Evolutionary conservation across 2,113 vertebrate genomes (phyloP).

Genomic region (Anser brachyrhynchus): DNA sequence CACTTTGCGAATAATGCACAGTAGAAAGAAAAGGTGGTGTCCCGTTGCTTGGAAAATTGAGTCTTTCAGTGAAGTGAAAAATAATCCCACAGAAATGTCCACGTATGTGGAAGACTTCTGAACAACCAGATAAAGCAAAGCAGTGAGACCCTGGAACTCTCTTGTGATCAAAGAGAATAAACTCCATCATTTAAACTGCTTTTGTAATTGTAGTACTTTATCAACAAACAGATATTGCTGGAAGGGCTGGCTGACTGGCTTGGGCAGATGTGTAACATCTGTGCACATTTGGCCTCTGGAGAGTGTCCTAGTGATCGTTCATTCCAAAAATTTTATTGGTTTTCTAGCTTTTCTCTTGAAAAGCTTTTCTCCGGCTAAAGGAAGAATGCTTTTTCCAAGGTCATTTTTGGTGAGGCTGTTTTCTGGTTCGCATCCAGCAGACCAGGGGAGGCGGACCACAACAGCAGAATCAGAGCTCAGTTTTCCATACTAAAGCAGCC

Average conservation of each 20-base stretch:
- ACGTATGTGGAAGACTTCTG: neutral
- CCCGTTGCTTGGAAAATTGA: neutral
- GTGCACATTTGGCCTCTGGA: slow-evolving; percentile 9
- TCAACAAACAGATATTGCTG: slow-evolving; percentile 19
- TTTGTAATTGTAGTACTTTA: slow-evolving; percentile 2
- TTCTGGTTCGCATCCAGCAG: neutral
- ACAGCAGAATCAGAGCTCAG: neutral
- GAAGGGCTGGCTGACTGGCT: neutral
- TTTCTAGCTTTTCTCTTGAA: slow-evolving; percentile 18
- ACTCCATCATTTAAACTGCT: neutral
- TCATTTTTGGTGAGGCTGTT: slow-evolving; percentile 2
- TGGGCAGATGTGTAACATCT: slow-evolving; percentile 62
- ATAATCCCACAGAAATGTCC: neutral
- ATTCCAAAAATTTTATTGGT: slow-evolving; percentile 27
- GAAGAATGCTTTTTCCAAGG: neutral
- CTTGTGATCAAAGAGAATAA: slow-evolving; percentile 28
- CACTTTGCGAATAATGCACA: neutral
- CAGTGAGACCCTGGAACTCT: neutral
- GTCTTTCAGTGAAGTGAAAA: neutral
- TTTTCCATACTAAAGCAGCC: neutral
- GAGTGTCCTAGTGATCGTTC: slow-evolving; percentile 7
- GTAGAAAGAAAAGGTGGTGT: neutral
- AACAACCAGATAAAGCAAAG: neutral
- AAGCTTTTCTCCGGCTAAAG: neutral
- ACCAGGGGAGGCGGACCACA: neutral